phyloP scores from a whole-genome alignment of 2,113 vertebrate genomes.

The Hipposideros armiger region DNA sequence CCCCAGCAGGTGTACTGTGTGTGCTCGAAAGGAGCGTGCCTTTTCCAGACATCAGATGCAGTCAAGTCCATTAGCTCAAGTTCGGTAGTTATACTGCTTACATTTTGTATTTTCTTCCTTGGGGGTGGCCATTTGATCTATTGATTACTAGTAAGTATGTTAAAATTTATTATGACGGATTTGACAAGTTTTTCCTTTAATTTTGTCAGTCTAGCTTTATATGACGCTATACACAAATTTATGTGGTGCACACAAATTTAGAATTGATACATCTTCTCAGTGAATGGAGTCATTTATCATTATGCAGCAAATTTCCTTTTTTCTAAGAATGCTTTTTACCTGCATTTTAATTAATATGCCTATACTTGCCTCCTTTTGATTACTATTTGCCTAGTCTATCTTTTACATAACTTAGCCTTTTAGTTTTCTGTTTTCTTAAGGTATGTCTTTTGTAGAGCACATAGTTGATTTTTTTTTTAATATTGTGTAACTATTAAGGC shows the following conservation, averaged over 20 bases:
- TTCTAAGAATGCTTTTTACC: background rate
- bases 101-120: background rate
- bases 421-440: background rate
- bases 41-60: background rate
- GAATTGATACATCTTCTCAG: background rate
- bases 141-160: background rate
- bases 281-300: background rate
- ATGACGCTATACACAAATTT: background rate
- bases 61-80: background rate
- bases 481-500: background rate
- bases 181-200: background rate
- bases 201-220: background rate
- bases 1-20: fast-evolving
- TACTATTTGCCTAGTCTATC: background rate
- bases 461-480: background rate
- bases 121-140: background rate
- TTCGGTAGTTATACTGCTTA: background rate
- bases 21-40: background rate
- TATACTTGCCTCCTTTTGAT: background rate
- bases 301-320: background rate
- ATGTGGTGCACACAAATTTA: background rate
- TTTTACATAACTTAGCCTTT: background rate
- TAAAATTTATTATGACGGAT: background rate
- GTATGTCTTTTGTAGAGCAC: background rate
- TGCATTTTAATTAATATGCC: background rate